Percentiles rank a stretch among this genome's conserved stretches.
Conservation (phyloP, 2,797 vertebrate species). For the Eutrigla gurnardus region DNA sequence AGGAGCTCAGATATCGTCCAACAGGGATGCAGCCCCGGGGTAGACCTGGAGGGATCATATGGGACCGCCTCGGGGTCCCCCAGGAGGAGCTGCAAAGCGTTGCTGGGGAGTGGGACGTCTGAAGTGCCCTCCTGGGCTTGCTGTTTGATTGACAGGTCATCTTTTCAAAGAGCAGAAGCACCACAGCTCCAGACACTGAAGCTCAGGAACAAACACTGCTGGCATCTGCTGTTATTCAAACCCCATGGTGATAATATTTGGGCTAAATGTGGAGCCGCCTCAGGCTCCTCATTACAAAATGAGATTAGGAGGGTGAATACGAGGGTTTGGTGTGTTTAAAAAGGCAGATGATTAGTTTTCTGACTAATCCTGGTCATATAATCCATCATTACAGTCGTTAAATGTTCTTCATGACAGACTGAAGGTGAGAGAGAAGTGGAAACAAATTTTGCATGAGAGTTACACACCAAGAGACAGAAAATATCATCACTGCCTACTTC, state of each 20-base stretch:
- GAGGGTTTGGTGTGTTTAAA: neutral
- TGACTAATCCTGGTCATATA: neutral
- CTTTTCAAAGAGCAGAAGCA: neutral
- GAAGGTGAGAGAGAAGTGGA: neutral
- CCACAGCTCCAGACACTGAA: neutral
- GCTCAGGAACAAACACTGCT: neutral
- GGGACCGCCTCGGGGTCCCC: no score
- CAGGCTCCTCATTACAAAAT: constrained; percentile 7
- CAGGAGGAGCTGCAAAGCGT: no score
- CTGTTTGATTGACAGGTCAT: constrained; percentile 11
- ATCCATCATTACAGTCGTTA: neutral
- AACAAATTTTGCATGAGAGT: neutral
- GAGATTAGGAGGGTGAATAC: neutral
- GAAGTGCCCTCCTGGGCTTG: no score
- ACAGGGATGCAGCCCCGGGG: no score
- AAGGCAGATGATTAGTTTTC: neutral
- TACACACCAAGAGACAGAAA: neutral
- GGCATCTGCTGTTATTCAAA: constrained; percentile 7
- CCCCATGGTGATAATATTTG: constrained; percentile 5
- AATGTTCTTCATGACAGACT: neutral
- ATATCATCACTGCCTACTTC: constrained; percentile 21
- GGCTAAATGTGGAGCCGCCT: neutral
- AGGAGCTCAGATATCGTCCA: no score
- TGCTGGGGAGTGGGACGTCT: no score
- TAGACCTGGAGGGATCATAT: no score